These are phyloP conservation scores for Vulpes vulpes DNA, from an alignment of 2,113 vertebrate species.

Conservation along the genomic window DNA sequence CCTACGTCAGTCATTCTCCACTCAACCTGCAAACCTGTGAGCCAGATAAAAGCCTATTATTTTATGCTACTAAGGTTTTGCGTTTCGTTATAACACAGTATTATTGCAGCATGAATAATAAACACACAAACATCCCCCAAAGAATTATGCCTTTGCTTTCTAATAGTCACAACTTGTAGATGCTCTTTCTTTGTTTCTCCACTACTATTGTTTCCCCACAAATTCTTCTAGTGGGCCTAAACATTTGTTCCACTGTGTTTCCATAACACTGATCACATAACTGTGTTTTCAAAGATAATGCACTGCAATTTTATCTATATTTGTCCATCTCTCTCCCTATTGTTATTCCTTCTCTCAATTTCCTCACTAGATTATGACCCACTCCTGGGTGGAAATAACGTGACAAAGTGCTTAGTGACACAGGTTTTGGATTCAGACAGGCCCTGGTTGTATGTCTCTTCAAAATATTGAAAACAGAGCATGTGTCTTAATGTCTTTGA, in stretches of 20 bases:
- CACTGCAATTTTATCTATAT: not conserved
- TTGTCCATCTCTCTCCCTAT: not conserved
- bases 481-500: not conserved
- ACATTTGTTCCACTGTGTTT: not conserved
- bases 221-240: not conserved
- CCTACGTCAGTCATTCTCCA: not conserved
- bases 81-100: not conserved
- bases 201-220: not conserved
- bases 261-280: not conserved
- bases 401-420: not conserved
- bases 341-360: not conserved
- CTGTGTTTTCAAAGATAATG: not conserved
- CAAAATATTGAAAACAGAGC: not conserved
- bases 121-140: not conserved
- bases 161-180: not conserved
- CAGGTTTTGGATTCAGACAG: not conserved
- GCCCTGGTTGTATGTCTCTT: no score
- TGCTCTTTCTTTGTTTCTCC: not conserved
- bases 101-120: not conserved
- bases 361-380: not conserved
- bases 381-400: not conserved
- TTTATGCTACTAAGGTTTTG: not conserved
- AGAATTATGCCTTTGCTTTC: not conserved
- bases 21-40: not conserved
- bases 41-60: not conserved